Evolutionary conservation across 1,140 invertebrate species (phyloP).

Genomic region (Drepana arcuata): DNA sequence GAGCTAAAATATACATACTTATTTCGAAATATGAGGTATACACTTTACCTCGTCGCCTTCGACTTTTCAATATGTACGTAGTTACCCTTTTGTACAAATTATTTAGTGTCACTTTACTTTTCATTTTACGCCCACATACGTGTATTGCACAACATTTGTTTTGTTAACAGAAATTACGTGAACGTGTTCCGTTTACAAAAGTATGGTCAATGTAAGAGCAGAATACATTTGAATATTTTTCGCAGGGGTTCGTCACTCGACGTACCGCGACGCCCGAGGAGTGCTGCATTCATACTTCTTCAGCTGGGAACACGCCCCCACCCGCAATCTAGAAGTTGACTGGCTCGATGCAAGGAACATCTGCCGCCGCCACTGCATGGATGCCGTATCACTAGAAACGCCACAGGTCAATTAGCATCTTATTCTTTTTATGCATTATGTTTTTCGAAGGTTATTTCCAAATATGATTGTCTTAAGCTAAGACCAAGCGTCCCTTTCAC

Average conservation of each 20-base stretch:
- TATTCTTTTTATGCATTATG: too few relatives aligned
- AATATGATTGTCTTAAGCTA: too few relatives aligned
- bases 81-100: conserved; percentile 21
- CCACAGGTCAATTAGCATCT: conserved; percentile 80
- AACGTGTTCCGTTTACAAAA: conserved; percentile 1
- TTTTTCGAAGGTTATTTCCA: too few relatives aligned
- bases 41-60: conserved; percentile 25
- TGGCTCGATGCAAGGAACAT: conserved; percentile 94
- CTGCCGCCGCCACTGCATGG: conserved; percentile 93
- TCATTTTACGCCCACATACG: not conserved
- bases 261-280: conserved; percentile 87
- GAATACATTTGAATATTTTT: too few relatives aligned
- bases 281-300: conserved; percentile 94
- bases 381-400: conserved; percentile 91
- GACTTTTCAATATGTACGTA: conserved; percentile 20
- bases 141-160: not conserved
- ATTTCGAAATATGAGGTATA: conserved; percentile 28
- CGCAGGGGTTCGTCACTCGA: conserved; percentile 86
- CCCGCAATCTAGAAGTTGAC: conserved; percentile 88
- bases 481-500: too few relatives aligned
- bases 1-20: conserved; percentile 30
- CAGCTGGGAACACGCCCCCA: conserved; percentile 92
- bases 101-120: conserved; percentile 19
- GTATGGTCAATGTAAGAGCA: too few relatives aligned
- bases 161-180: conserved; percentile 1